Percentiles rank a stretch among this genome's conserved stretches.
Evolutionary conservation across 2,113 vertebrate genomes (phyloP).

Genomic region (Lynx canadensis): DNA sequence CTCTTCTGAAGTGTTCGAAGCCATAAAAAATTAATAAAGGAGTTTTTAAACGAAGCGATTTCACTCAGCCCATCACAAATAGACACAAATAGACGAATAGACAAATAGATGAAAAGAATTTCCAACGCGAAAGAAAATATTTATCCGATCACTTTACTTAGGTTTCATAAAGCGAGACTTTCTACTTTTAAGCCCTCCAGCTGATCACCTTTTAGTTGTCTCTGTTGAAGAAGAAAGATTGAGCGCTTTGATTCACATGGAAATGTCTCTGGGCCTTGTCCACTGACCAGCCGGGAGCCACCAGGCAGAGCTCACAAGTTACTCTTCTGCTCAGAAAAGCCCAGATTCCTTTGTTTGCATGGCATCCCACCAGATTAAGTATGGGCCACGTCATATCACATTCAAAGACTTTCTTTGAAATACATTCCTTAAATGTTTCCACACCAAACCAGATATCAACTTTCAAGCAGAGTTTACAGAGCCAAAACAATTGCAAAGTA

Average conservation of each 20-base stretch:
- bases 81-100: no score
- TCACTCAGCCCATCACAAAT: not conserved
- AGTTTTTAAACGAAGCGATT: not conserved
- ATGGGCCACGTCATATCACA: not conserved
- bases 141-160: not conserved
- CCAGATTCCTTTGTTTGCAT: not conserved
- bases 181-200: not conserved
- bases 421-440: slow-evolving; percentile 11
- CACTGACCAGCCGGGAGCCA: not conserved
- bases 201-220: not conserved
- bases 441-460: slow-evolving; percentile 53
- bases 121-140: not conserved
- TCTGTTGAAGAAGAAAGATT: not conserved
- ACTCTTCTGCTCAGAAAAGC: not conserved
- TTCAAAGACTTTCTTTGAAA: not conserved
- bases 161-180: not conserved
- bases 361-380: not conserved
- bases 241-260: not conserved
- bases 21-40: slow-evolving; percentile 23
- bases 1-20: not conserved
- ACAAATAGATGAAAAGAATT: not conserved
- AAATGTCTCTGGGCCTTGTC: not conserved
- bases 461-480: slow-evolving; percentile 61
- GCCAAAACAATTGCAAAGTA: slow-evolving; percentile 46
- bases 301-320: not conserved